Percentiles rank a stretch among this genome's conserved stretches.
These are phyloP conservation scores for Caenorhabditis afra DNA, from an alignment of 2,888 invertebrate genomes.

Conservation along the genomic window DNA sequence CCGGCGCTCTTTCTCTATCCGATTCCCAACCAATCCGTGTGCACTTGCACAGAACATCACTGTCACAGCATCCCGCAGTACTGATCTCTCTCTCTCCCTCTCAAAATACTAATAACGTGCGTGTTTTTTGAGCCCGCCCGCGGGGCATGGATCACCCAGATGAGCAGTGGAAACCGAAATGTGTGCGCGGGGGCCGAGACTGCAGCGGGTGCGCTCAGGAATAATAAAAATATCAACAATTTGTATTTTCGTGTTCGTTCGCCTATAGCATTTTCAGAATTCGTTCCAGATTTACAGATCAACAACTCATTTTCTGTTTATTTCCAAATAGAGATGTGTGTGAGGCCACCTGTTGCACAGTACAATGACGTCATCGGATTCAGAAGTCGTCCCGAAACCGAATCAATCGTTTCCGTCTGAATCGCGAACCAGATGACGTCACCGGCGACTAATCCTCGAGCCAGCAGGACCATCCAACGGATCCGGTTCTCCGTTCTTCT, in stretches of 20 bases:
- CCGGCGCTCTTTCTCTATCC: constrained; percentile 53
- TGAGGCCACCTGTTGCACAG: too few species aligned
- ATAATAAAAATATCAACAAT: constrained; percentile 18
- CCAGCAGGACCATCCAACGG: too few species aligned
- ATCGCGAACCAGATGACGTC: too few species aligned
- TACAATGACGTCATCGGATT: too few species aligned
- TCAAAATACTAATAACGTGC: neutral
- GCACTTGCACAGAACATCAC: constrained; percentile 77
- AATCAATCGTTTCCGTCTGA: too few species aligned
- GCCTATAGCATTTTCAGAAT: constrained; percentile 1
- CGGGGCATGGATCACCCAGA: constrained; percentile 7
- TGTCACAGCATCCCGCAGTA: constrained; percentile 61
- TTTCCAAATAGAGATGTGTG: too few species aligned
- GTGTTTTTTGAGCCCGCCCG: constrained; percentile 11
- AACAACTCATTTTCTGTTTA: too few species aligned
- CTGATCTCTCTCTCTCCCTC: constrained; percentile 3
- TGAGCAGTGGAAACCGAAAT: constrained; percentile 9
- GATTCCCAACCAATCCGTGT: constrained; percentile 73
- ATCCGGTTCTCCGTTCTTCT: too few species aligned
- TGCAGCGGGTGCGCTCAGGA: too few species aligned
- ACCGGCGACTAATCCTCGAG: too few species aligned
- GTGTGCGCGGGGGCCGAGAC: neutral
- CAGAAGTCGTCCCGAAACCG: neutral
- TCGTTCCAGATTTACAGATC: neutral
- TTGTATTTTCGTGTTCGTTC: neutral